Conservation (phyloP, 2,113 vertebrate genomes). For the Serilophus lunatus region DNA sequence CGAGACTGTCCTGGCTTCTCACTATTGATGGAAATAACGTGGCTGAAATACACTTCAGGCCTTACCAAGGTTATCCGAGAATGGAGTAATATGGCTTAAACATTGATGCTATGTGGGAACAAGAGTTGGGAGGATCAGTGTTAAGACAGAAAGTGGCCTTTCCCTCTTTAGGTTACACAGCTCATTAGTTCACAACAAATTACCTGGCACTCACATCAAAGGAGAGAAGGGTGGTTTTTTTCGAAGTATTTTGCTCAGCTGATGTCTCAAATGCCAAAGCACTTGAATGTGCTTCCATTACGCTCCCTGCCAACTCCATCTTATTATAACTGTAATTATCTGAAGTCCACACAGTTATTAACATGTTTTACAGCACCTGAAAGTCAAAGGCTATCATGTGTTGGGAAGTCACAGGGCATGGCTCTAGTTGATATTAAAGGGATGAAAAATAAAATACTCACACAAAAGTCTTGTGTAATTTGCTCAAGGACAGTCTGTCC, state of each 20-base stretch:
- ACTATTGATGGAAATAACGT: fast-evolving
- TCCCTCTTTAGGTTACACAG: neutral
- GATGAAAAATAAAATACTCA: neutral
- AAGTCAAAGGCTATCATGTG: neutral
- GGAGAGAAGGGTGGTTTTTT: neutral
- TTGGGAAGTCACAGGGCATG: neutral
- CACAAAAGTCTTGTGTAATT: neutral
- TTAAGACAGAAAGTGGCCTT: neutral
- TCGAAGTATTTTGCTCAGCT: neutral
- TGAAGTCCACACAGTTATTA: neutral
- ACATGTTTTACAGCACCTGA: neutral
- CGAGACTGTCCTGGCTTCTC: neutral
- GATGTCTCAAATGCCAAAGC: neutral
- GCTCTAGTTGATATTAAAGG: neutral
- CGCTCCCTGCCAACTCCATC: neutral
- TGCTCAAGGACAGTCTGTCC: too few species aligned
- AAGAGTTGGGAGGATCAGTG: neutral
- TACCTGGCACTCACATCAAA: neutral
- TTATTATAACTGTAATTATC: neutral
- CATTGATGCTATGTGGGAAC: neutral
- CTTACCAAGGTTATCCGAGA: neutral
- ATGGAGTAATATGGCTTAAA: neutral
- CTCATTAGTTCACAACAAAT: neutral
- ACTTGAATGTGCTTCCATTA: neutral
- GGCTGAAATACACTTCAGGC: neutral